phyloP scores from a whole-genome alignment of 53 echinoderm and acorn worm species.

The Apostichopus leukothele region DNA sequence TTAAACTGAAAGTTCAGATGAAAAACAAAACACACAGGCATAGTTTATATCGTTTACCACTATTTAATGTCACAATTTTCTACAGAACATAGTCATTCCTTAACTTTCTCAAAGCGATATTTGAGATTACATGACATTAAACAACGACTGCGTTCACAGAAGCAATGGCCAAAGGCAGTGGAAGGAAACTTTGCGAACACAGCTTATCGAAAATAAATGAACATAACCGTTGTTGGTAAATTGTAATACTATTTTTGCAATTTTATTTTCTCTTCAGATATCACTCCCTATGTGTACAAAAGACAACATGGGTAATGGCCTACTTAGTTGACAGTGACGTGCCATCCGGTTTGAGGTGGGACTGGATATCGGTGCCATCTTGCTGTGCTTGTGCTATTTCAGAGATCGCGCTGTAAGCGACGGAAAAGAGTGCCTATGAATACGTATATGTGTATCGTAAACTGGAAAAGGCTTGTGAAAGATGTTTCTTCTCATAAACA shows the following conservation, averaged over 20 bases:
- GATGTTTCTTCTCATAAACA: background rate
- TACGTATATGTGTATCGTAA: background rate
- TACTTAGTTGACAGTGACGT: constrained; percentile 3
- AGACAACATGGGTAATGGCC: constrained; percentile 28
- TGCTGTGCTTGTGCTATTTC: constrained; percentile 32
- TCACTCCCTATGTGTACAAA: constrained; percentile 19
- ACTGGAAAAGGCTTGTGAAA: background rate
- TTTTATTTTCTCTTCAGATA: background rate
- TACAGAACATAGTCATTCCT: too few relatives aligned
- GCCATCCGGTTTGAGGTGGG: constrained; percentile 9
- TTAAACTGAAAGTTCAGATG: too few relatives aligned
- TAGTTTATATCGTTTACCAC: too few relatives aligned
- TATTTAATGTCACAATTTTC: too few relatives aligned
- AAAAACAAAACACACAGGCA: too few relatives aligned
- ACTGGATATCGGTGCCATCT: constrained; percentile 27
- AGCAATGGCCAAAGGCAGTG: too few relatives aligned
- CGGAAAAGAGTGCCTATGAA: background rate
- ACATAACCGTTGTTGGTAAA: too few relatives aligned
- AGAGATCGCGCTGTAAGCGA: background rate
- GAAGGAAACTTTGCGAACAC: too few relatives aligned
- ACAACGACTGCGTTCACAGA: too few relatives aligned
- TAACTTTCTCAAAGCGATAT: too few relatives aligned
- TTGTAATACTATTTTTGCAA: background rate
- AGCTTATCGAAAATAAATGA: too few relatives aligned
- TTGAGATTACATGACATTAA: too few relatives aligned